Evolutionary conservation across 2,797 vertebrate genomes (phyloP).

Genomic region (Manis pentadactyla): DNA sequence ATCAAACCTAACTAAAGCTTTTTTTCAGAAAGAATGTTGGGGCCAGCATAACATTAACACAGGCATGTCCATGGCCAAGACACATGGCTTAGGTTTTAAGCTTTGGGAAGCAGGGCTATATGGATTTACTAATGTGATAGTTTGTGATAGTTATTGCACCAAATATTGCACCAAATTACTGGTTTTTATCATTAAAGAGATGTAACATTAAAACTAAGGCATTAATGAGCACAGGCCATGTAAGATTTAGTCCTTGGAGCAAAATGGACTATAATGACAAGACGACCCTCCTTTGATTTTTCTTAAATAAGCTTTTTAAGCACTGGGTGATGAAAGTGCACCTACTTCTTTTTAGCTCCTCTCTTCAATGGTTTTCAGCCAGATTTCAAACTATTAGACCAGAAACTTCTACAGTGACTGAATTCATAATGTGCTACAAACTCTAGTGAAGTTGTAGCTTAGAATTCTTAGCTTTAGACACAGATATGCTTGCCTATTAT

Average conservation of each 20-base stretch:
- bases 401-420: not conserved
- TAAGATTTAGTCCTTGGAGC: not conserved
- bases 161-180: not conserved
- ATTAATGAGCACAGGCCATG: not conserved
- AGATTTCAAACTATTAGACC: not conserved
- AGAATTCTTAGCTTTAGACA: constrained; percentile 14
- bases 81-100: not conserved
- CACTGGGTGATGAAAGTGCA: constrained; percentile 26
- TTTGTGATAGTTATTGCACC: not conserved
- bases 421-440: not conserved
- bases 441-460: not conserved
- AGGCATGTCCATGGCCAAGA: not conserved
- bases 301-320: constrained; percentile 29
- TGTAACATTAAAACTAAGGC: not conserved
- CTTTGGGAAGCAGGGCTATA: not conserved
- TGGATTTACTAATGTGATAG: not conserved
- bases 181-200: constrained; percentile 6
- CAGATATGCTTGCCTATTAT: not conserved
- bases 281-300: not conserved
- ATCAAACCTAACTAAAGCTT: constrained; percentile 11
- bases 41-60: not conserved
- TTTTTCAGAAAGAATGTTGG: not conserved
- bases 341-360: not conserved
- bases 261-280: constrained; percentile 3
- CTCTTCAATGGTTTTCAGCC: not conserved